Conservation (phyloP, 2,113 vertebrate genomes). For the Python bivittatus region DNA sequence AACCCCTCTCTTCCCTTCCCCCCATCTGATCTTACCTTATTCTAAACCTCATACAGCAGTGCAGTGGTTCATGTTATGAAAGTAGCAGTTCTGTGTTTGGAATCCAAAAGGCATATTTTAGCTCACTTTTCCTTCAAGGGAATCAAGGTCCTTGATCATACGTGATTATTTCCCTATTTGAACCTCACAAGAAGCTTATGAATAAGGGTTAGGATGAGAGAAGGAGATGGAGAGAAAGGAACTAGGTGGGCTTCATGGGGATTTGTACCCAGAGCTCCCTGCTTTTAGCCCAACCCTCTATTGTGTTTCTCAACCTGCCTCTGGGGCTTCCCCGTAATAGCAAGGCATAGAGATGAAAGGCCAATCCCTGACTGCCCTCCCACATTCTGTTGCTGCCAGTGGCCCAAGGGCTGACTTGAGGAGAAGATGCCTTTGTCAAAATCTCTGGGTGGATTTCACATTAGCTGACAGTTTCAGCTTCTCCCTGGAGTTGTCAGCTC, state of each 20-base stretch:
- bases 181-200: too few species aligned
- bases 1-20: neutral
- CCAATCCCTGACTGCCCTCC: too few species aligned
- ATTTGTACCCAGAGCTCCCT: too few species aligned
- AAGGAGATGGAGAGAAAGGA: too few species aligned
- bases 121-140: neutral
- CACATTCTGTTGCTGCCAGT: too few species aligned
- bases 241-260: too few species aligned
- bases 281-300: too few species aligned
- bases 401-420: neutral
- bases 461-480: slow-evolving; percentile 43
- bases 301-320: too few species aligned
- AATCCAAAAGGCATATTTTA: neutral
- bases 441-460: slow-evolving; percentile 17
- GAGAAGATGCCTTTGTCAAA: neutral
- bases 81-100: fast-evolving
- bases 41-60: neutral
- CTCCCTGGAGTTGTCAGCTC: slow-evolving; percentile 33
- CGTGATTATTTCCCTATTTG: neutral
- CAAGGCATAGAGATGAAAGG: too few species aligned
- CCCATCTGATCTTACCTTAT: neutral
- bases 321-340: too few species aligned
- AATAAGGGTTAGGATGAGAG: too few species aligned
- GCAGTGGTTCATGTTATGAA: neutral
- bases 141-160: neutral